Base-by-base conservation (phyloP, 2,888 invertebrate genomes). In the Trissolcus japonicus region DNA sequence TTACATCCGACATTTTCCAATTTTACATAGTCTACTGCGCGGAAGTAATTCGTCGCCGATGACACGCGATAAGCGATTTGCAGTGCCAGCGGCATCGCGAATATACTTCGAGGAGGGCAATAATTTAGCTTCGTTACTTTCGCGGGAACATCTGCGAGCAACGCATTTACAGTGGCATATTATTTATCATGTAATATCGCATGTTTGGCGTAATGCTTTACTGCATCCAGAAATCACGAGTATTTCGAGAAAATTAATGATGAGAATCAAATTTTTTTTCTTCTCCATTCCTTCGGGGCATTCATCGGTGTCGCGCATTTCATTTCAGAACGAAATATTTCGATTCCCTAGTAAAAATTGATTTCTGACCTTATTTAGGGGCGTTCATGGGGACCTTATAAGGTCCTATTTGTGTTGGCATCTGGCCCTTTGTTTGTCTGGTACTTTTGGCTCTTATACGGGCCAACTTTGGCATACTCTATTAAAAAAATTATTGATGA, bases 11-110 rank as follows among this genome's bases (percentile, higher is more conserved):
- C 69, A 57, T 78, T 74, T 71, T 71, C 78, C 66, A 78, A 74
- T 78, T 74, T 78, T 67, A 74, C 66, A 63, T 74, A 78, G 78
- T 66, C 74, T 16, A 48, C 67, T 41, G 69, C 55, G 78, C 78
- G 78, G 75, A 74, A 78, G 78, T 75, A 78, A 78, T 78, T 77
- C 67, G 77, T 69, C 73, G 73, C 73, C 69, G 78, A 69, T 69
- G 78, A 73, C 78, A 78, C 74, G 74, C 73, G 74, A 78, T 71
- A 73, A 74, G 53, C 73, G 57, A 68, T 69, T 63, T 73, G 53
- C 65, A 63, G 46, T 59, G 77, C 72, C 73, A 61, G 54, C 69
- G 73, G 73, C 77, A 63, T 55, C 54, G 68, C 73, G 66, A 73
- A 78, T 78, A 78, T 73, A 73, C 68, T 60, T 29, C 72, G 59